Evolutionary conservation across 2,113 vertebrate species (phyloP).

Genomic region (Willisornis vidua): DNA sequence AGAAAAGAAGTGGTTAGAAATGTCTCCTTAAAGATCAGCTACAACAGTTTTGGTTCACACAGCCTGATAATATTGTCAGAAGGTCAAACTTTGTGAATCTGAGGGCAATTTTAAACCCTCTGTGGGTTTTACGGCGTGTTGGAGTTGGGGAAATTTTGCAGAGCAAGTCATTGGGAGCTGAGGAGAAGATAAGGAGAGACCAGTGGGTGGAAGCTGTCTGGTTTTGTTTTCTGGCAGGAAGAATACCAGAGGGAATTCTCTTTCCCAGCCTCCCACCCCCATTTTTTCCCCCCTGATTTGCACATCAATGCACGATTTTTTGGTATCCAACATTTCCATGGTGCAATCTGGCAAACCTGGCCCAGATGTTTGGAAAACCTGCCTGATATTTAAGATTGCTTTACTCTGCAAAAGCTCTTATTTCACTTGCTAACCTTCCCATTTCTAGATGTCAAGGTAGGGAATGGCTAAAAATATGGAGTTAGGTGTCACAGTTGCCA

Average conservation of each 20-base stretch:
- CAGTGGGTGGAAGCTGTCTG: constrained; percentile 66
- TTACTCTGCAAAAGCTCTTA: constrained; percentile 10
- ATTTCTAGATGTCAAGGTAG: neutral
- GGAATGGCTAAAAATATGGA: neutral
- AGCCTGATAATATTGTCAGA: neutral
- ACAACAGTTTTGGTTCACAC: constrained; percentile 9
- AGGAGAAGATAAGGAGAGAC: constrained; percentile 63
- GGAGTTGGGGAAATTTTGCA: constrained; percentile 25
- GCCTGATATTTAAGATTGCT: neutral
- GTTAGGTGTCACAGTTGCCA: neutral
- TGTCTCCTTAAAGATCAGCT: constrained; percentile 2
- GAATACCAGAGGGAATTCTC: constrained; percentile 66
- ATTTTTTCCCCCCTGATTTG: constrained; percentile 7
- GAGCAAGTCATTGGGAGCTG: constrained; percentile 34
- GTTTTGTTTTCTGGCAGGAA: constrained; percentile 67
- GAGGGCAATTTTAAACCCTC: neutral
- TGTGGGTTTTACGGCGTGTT: neutral
- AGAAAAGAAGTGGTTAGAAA: neutral
- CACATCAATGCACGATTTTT: constrained; percentile 14
- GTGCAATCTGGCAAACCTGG: constrained; percentile 14
- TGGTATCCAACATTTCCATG: neutral
- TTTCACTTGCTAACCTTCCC: constrained; percentile 13
- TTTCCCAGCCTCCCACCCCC: constrained; percentile 54
- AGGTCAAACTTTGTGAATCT: neutral
- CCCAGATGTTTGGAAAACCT: constrained; percentile 30